These are phyloP conservation scores for Trematomus loennbergii DNA, from an alignment of 2,113 vertebrate genomes.

Conservation along the genomic window DNA sequence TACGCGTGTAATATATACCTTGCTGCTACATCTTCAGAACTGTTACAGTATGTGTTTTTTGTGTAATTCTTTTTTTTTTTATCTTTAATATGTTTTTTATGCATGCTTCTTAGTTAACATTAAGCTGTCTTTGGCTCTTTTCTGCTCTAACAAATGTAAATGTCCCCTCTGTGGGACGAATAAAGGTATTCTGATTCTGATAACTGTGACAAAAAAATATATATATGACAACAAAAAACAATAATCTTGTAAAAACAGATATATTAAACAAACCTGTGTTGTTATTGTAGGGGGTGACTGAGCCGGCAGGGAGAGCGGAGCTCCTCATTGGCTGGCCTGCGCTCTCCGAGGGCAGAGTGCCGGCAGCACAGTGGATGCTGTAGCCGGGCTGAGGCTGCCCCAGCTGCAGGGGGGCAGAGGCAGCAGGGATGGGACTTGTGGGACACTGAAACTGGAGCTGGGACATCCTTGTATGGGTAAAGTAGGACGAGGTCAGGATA, in stretches of 20 bases:
- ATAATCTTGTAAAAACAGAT: not conserved
- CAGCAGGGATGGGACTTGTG: slow-evolving; percentile 87
- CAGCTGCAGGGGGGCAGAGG: slow-evolving; percentile 79
- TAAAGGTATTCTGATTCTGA: not conserved
- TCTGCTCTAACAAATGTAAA: too few relatives aligned
- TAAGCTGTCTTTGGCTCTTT: too few relatives aligned
- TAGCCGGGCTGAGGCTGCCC: slow-evolving; percentile 88
- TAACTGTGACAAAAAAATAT: not conserved
- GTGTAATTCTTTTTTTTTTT: too few relatives aligned
- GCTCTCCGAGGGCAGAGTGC: slow-evolving; percentile 93
- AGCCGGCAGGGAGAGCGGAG: slow-evolving; percentile 94
- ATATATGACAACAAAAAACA: not conserved
- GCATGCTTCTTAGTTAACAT: too few relatives aligned
- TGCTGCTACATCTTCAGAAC: too few relatives aligned
- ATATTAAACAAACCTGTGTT: slow-evolving; percentile 86
- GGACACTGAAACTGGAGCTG: slow-evolving; percentile 94
- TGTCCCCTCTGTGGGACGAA: too few relatives aligned
- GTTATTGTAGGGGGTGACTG: slow-evolving; percentile 91
- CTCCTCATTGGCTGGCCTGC: slow-evolving; percentile 94
- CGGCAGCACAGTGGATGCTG: slow-evolving; percentile 92
- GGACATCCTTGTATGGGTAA: slow-evolving; percentile 87
- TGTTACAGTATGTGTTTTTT: too few relatives aligned
- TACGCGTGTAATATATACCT: too few relatives aligned
- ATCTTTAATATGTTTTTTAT: too few relatives aligned
- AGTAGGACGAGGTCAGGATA: slow-evolving; percentile 47